Conservation (phyloP, 2,113 vertebrate species). For the Pyrgilauda ruficollis region DNA sequence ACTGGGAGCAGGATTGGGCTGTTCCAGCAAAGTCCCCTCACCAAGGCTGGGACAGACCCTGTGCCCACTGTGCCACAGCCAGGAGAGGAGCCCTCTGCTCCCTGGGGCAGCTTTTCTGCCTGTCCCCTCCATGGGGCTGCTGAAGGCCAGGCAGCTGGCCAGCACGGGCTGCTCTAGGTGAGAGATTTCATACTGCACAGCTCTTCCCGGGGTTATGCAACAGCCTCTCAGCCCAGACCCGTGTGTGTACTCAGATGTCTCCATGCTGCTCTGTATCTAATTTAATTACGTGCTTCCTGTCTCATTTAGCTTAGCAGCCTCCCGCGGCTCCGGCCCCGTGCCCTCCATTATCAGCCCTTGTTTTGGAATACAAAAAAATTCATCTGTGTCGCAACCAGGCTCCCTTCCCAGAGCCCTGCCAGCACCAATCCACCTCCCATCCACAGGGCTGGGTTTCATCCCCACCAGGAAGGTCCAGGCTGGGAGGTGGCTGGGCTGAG, state of each 20-base stretch:
- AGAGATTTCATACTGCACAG: not conserved
- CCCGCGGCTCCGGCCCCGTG: not conserved
- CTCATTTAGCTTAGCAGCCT: constrained; percentile 43
- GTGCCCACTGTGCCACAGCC: rapidly evolving
- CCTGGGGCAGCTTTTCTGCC: not conserved
- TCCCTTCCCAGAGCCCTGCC: not conserved
- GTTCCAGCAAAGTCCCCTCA: rapidly evolving
- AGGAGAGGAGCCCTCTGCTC: not conserved
- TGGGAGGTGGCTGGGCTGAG: not conserved
- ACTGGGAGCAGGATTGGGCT: not conserved
- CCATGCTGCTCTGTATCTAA: constrained; percentile 7
- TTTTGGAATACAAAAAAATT: constrained; percentile 48
- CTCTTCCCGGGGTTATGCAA: not conserved
- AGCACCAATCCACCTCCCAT: not conserved
- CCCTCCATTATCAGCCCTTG: constrained; percentile 41
- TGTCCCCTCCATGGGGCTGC: not conserved
- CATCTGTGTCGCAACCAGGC: not conserved
- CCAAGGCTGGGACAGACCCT: not conserved
- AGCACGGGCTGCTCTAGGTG: not conserved
- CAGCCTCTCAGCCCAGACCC: not conserved
- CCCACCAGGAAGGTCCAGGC: not conserved
- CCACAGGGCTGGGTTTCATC: rapidly evolving
- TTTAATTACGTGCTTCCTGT: constrained; percentile 54
- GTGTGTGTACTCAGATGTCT: constrained; percentile 11
- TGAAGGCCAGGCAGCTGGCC: not conserved